Evolutionary conservation across 2,888 invertebrate species (phyloP).

Genomic region (Exephanes ischioxanthus): DNA sequence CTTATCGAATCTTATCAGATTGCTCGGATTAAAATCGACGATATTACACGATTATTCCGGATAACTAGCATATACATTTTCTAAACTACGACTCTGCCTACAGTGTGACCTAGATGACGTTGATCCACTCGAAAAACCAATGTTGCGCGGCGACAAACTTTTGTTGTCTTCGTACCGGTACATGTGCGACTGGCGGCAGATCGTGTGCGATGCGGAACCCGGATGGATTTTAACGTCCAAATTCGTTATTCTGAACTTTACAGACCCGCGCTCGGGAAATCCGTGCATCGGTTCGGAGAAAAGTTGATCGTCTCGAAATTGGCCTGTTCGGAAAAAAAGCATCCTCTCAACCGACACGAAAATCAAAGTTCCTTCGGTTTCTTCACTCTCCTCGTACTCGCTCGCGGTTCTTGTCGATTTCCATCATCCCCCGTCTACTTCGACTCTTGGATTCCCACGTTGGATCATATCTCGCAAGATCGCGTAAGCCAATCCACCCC

Average conservation of each 20-base stretch:
- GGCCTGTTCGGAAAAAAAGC: conserved; percentile 6
- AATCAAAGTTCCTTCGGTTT: conserved; percentile 24
- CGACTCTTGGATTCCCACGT: conserved; percentile 18
- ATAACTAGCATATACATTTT: background rate
- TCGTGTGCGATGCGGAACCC: background rate
- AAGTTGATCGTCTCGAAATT: conserved; percentile 8
- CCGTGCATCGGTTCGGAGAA: background rate
- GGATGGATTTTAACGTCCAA: conserved; percentile 15
- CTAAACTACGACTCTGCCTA: background rate
- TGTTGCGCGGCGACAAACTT: conserved; percentile 23
- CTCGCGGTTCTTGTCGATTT: conserved; percentile 35
- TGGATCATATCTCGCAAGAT: conserved; percentile 27
- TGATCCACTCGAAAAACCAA: background rate
- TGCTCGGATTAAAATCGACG: background rate
- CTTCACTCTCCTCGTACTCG: background rate
- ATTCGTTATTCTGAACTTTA: conserved; percentile 68
- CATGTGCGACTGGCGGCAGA: background rate
- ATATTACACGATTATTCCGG: background rate
- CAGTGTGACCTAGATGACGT: background rate
- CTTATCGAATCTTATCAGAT: conserved; percentile 3
- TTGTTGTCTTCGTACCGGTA: background rate
- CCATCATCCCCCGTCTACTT: conserved; percentile 1
- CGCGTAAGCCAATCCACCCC: conserved; percentile 28
- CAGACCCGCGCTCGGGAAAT: conserved; percentile 28
- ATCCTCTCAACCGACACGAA: conserved; percentile 3